These are phyloP conservation scores for Anas acuta DNA, from an alignment of 2,797 vertebrate species.

Conservation along the genomic window DNA sequence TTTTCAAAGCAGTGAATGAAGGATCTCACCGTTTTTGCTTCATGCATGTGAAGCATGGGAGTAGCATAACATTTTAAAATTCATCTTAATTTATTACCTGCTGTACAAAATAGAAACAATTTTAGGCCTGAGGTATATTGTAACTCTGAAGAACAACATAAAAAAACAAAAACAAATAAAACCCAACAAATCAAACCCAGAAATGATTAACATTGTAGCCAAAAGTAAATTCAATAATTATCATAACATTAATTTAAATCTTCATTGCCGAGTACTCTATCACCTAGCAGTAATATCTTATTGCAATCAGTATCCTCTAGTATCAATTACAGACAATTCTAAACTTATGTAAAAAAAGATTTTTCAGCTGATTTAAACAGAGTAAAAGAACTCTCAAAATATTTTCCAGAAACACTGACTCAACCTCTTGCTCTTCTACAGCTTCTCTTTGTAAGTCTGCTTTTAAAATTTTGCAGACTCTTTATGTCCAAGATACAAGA, in stretches of 20 bases:
- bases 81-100: not conserved
- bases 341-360: not conserved
- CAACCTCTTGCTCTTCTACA: not conserved
- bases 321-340: not conserved
- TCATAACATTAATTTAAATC: not conserved
- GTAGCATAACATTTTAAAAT: not conserved
- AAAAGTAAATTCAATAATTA: not conserved
- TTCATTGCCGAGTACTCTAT: not conserved
- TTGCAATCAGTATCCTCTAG: not conserved
- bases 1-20: not conserved
- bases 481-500: not conserved
- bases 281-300: not conserved
- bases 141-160: not conserved
- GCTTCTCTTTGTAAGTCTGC: not conserved
- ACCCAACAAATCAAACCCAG: not conserved
- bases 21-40: not conserved
- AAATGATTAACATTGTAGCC: not conserved
- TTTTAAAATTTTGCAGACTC: not conserved
- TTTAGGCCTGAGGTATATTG: not conserved
- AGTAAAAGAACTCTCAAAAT: not conserved
- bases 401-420: not conserved
- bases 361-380: not conserved
- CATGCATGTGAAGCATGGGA: not conserved
- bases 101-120: not conserved
- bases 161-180: not conserved